Conservation (phyloP, 2,888 invertebrate species). For the Syrphus vitripennis region DNA sequence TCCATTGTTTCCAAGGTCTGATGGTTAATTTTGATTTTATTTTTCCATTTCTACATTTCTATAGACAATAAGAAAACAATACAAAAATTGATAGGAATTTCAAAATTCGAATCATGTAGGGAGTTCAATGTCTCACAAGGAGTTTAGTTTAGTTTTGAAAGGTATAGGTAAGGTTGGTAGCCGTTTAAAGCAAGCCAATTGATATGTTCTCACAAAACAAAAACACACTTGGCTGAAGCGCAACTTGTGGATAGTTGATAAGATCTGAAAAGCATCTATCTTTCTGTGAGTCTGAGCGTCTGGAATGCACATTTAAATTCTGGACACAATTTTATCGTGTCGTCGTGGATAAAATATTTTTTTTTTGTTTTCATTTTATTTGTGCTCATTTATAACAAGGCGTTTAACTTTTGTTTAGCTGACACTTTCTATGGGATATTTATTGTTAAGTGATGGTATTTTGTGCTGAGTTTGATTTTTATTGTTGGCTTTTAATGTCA, state of each 20-base stretch:
- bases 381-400: not conserved
- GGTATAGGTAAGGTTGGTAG: not conserved
- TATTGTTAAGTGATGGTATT: conserved; percentile 14
- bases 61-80: too few species aligned
- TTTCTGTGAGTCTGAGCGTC: not conserved
- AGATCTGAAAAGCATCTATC: conserved; percentile 56
- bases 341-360: not conserved
- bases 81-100: conserved; percentile 1
- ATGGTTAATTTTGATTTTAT: conserved; percentile 8
- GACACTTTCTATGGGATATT: not conserved
- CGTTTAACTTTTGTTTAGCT: not conserved
- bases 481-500: conserved; percentile 43
- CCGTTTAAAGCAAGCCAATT: not conserved
- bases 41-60: not conserved
- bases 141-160: not conserved
- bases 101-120: conserved; percentile 18
- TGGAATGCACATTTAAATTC: conserved; percentile 12
- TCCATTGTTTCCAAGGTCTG: conserved; percentile 20
- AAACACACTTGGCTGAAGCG: conserved; percentile 30
- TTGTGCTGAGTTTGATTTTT: conserved; percentile 46
- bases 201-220: conserved; percentile 9
- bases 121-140: conserved; percentile 17
- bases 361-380: not conserved
- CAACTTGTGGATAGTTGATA: conserved; percentile 37
- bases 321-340: not conserved